phyloP scores from a whole-genome alignment of 2,888 invertebrate genomes.

The Drosophila falleni region DNA sequence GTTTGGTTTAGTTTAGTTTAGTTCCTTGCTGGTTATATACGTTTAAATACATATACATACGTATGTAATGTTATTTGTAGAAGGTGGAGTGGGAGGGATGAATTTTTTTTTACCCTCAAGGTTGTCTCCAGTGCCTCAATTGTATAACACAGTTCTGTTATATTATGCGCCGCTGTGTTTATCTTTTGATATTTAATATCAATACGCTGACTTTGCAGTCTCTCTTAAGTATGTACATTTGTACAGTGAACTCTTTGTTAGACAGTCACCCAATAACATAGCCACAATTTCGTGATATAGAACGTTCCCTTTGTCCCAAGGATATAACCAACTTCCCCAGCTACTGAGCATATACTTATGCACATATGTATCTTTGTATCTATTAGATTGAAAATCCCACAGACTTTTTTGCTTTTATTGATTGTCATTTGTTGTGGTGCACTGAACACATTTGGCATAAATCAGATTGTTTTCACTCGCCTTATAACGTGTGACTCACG shows the following conservation, averaged over 20 bases:
- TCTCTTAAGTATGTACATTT: conserved; percentile 17
- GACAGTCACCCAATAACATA: background rate
- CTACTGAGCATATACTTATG: background rate
- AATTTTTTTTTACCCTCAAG: conserved; percentile 46
- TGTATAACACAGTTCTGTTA: conserved; percentile 63
- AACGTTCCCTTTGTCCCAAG: conserved; percentile 1
- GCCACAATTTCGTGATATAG: background rate
- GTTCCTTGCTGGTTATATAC: conserved; percentile 25
- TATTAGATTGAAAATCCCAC: background rate
- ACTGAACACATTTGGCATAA: background rate
- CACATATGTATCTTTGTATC: background rate
- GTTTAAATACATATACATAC: conserved; percentile 6
- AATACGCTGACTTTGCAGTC: conserved; percentile 36
- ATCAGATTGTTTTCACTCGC: conserved; percentile 1
- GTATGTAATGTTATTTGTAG: conserved; percentile 1
- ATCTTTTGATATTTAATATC: conserved; percentile 60
- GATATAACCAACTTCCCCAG: background rate
- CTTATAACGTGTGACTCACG: background rate
- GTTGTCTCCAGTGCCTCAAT: conserved; percentile 58
- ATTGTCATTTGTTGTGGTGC: background rate
- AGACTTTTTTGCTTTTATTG: background rate
- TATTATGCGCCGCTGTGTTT: conserved; percentile 43
- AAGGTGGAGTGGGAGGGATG: background rate
- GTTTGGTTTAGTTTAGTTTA: conserved; percentile 1
- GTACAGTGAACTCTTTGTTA: conserved; percentile 30